Evolutionary conservation across 2,113 vertebrate species (phyloP).

Genomic region (Leucoraja erinaceus): DNA sequence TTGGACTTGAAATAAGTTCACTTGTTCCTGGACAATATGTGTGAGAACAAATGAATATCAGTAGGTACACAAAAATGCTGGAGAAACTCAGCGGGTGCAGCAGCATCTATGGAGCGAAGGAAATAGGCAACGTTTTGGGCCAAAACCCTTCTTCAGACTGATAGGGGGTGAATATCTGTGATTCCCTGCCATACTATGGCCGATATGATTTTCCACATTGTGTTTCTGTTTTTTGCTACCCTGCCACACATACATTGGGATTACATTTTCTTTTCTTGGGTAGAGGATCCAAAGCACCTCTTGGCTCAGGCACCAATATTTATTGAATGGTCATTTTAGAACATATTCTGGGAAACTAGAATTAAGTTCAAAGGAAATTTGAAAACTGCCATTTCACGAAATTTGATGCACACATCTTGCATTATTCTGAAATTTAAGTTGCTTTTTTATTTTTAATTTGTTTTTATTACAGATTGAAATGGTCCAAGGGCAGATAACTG

Average conservation of each 20-base stretch:
- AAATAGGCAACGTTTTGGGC: too few relatives aligned
- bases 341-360: background rate
- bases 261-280: background rate
- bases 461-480: background rate
- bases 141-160: too few relatives aligned
- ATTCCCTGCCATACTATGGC: too few relatives aligned
- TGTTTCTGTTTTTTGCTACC: background rate
- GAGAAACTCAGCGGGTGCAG: too few relatives aligned
- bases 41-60: too few relatives aligned
- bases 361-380: background rate
- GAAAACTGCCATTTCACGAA: background rate
- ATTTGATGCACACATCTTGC: background rate
- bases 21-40: too few relatives aligned
- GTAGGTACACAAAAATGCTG: too few relatives aligned
- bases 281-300: background rate
- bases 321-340: background rate
- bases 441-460: background rate
- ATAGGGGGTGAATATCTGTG: too few relatives aligned
- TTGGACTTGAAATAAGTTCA: too few relatives aligned
- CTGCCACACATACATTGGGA: background rate
- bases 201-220: too few relatives aligned
- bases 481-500: background rate
- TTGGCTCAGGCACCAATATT: background rate
- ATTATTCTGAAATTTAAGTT: slow-evolving; percentile 14
- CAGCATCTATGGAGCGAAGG: too few relatives aligned